Percentiles rank a stretch among this genome's conserved stretches.
Conservation (phyloP, 2,797 vertebrate genomes). For the Poeciliopsis infans region DNA sequence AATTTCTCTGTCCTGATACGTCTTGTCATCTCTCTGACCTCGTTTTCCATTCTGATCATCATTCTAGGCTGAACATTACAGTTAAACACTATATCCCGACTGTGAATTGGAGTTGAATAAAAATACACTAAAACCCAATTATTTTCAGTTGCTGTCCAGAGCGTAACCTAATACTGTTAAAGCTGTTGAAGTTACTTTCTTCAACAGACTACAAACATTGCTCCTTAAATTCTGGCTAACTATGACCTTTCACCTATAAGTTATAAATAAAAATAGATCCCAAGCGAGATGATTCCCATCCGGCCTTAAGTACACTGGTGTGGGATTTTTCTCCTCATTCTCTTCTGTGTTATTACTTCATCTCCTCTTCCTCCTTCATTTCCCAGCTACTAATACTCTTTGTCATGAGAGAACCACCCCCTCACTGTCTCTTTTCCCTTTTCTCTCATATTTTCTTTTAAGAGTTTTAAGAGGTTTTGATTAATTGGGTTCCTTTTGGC, state of each 20-base stretch:
- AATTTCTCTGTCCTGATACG: conserved; percentile 5
- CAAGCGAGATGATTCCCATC: conserved; percentile 88
- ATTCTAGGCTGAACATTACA: background rate
- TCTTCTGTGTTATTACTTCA: conserved; percentile 71
- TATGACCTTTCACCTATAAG: conserved; percentile 86
- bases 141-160: background rate
- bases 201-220: conserved; percentile 80
- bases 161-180: conserved; percentile 49
- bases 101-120: conserved; percentile 5
- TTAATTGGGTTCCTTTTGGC: conserved; percentile 75
- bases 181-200: conserved; percentile 82
- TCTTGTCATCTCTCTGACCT: background rate
- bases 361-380: conserved; percentile 56
- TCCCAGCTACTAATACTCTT: conserved; percentile 49
- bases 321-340: conserved; percentile 78
- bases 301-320: conserved; percentile 85
- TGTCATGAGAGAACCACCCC: conserved; percentile 49
- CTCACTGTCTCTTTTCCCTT: conserved; percentile 48
- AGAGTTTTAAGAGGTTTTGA: conserved; percentile 73
- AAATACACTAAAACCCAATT: background rate
- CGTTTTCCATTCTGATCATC: background rate
- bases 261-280: conserved; percentile 91
- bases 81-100: background rate
- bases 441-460: conserved; percentile 60
- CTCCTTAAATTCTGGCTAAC: conserved; percentile 84